Evolutionary conservation across 2,888 invertebrate species (phyloP).

Genomic region (Cantharis nigra): DNA sequence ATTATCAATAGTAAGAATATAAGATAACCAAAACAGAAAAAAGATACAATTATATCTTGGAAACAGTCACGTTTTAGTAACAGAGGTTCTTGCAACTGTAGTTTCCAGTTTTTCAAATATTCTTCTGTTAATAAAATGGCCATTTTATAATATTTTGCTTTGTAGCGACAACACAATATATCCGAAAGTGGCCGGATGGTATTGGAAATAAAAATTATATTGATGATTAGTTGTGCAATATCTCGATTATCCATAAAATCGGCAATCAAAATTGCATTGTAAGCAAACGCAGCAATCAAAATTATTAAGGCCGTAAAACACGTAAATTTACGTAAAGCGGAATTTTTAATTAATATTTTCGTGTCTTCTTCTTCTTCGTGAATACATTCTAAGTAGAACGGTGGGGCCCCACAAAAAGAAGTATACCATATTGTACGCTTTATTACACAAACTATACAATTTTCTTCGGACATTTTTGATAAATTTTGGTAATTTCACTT

Average conservation of each 20-base stretch:
- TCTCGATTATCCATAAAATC: not conserved
- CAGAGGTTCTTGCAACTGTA: not conserved
- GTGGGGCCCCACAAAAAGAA: not conserved
- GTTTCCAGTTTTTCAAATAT: not conserved
- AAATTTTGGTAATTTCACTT: too few species aligned
- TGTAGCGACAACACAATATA: not conserved
- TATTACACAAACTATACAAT: not conserved
- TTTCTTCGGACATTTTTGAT: not conserved
- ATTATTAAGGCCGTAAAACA: not conserved
- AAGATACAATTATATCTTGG: not conserved
- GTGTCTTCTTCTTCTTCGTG: not conserved
- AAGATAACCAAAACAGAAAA: not conserved
- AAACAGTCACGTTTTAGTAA: not conserved
- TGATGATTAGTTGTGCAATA: not conserved
- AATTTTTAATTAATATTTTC: not conserved
- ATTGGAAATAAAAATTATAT: not conserved
- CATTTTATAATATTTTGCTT: not conserved
- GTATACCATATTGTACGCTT: not conserved
- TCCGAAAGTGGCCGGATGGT: not conserved
- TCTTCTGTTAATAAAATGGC: not conserved
- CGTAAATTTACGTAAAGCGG: not conserved
- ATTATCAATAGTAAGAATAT: not conserved
- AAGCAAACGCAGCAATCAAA: not conserved
- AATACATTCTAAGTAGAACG: not conserved
- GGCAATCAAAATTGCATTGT: not conserved